Evolutionary conservation across 2,797 vertebrate species (phyloP).

Genomic region (Sternotherus odoratus): DNA sequence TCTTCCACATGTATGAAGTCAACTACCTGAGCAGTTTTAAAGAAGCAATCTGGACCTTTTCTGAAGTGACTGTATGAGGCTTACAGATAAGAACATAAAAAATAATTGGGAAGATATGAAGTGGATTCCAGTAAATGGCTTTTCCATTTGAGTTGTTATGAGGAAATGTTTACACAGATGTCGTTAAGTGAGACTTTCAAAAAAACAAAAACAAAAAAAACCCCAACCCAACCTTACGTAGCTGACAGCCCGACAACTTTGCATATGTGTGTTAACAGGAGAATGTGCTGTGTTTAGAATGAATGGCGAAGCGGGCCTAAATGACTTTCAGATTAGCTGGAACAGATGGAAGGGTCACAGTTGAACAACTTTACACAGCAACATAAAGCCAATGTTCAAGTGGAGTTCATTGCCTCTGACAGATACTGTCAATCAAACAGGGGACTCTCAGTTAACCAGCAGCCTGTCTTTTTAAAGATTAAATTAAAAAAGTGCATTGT

Average conservation of each 20-base stretch:
- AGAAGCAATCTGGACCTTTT: background rate
- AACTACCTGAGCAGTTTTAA: slow-evolving; percentile 4
- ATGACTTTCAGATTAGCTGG: slow-evolving; percentile 91
- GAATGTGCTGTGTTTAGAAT: slow-evolving; percentile 81
- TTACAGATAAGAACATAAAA: background rate
- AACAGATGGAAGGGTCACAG: slow-evolving; percentile 95
- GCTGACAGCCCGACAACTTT: slow-evolving; percentile 84
- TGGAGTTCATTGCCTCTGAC: slow-evolving; percentile 90
- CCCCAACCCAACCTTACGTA: slow-evolving; percentile 56
- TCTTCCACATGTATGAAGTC: background rate
- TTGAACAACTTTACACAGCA: slow-evolving; percentile 90
- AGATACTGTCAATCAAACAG: slow-evolving; percentile 89
- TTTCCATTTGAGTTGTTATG: slow-evolving; percentile 2
- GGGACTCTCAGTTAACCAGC: slow-evolving; percentile 78
- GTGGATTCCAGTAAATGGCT: slow-evolving; percentile 24
- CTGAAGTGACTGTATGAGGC: background rate
- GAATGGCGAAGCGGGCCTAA: slow-evolving; percentile 84
- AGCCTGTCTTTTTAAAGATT: slow-evolving; percentile 80
- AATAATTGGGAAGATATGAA: slow-evolving; percentile 13
- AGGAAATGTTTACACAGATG: slow-evolving; percentile 80
- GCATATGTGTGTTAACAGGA: slow-evolving; percentile 88
- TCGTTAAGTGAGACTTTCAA: slow-evolving; percentile 76
- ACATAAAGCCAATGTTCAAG: slow-evolving; percentile 88
- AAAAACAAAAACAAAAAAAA: background rate
- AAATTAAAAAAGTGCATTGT: slow-evolving; percentile 73